Base-by-base conservation (phyloP, 2,113 vertebrate species). In the Triplophysa dalaica region DNA sequence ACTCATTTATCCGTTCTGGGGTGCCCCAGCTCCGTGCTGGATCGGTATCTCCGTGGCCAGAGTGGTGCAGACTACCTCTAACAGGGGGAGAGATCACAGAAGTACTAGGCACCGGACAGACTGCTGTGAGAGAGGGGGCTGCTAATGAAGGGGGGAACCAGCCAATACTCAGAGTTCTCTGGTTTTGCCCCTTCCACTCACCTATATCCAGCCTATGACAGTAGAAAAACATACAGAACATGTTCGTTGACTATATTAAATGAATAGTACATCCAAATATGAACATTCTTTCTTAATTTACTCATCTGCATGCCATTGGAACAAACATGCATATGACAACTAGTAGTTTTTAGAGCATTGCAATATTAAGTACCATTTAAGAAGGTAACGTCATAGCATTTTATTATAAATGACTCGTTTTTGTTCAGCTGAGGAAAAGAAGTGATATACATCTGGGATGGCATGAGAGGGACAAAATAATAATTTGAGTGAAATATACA, bases 171-270 rank as follows among this genome's bases (percentile, higher is more conserved):
- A 95, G 82, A 0, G 94, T 95, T 50, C 91, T 91, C 38, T 93
- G 91, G 65, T 96, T 97, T 88, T 97, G 96, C 0, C 95, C 96
- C 38, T 89, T 92, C 95, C 95, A 97, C 81, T 92, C 93, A n/a
- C 80, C 60, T 11, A 92, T 65, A 65, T 95, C 93, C 0, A 93
- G 81, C 21, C 95, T 97, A 81, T 50, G 56, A 64, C 12, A 77
- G 13, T 45, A 78, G 21, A 74, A 19, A 60, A 38, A 38, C 33
- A 38, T 7, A 38, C 33, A 38, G 33, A 38, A 58, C 4, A 38
- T 48, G 0, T 6, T 2, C 38, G 24, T 78, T 21, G 48, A 33
- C 41, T 13, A 45, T 60, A 50, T 50, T 13, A 12, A 50, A 7
- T 38, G 33, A 38, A 1, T 38, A 38, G 33, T 6, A 1, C 33